Evolutionary conservation across 2,113 vertebrate genomes (phyloP).

Genomic region (Balaenoptera acutorostrata): DNA sequence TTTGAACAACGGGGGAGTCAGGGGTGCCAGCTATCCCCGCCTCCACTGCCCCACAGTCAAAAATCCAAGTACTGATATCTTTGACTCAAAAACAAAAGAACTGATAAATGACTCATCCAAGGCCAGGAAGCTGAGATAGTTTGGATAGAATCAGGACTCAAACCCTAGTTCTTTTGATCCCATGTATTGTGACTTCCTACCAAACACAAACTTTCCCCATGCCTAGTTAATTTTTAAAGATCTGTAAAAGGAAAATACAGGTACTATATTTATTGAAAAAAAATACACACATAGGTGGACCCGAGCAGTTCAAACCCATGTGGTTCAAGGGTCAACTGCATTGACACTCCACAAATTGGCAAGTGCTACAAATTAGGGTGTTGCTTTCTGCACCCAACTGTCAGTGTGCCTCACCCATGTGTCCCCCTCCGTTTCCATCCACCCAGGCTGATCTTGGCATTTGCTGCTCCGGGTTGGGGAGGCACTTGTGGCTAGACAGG

Average conservation of each 20-base stretch:
- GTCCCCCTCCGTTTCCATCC: fast-evolving
- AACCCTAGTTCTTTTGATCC: too few relatives aligned
- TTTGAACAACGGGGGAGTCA: not conserved
- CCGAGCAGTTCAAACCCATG: not conserved
- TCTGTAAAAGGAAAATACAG: not conserved
- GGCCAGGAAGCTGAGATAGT: not conserved
- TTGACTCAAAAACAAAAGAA: not conserved
- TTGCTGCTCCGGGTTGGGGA: not conserved
- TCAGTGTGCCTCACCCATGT: fast-evolving
- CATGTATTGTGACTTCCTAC: too few relatives aligned
- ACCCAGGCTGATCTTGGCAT: fast-evolving
- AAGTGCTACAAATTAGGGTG: not conserved
- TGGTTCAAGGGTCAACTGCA: not conserved
- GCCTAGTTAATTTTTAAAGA: not conserved
- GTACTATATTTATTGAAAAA: not conserved
- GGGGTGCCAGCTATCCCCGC: not conserved
- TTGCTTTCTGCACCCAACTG: fast-evolving
- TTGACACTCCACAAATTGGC: not conserved
- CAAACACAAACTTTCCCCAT: not conserved
- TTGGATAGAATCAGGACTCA: not conserved
- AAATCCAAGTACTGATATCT: not conserved
- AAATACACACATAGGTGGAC: not conserved
- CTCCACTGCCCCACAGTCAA: not conserved
- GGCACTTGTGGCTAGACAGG: fast-evolving
- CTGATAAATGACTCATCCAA: not conserved